Conservation (phyloP, 2,113 vertebrate genomes). For the Periophthalmus modestus region DNA sequence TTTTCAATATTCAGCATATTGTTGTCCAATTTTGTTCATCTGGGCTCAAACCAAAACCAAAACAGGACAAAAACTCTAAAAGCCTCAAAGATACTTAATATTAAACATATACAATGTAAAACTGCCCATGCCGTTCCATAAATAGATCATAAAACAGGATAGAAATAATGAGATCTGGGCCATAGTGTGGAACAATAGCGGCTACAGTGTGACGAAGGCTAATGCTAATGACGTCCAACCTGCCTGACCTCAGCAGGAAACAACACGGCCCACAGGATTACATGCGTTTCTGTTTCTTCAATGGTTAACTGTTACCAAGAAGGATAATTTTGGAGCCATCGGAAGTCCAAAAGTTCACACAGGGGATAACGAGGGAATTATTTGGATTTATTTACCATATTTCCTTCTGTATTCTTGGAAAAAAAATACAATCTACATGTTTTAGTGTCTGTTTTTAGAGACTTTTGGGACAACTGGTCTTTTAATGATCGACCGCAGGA, state of each 20-base stretch:
- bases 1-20: too few species aligned
- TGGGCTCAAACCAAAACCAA: too few species aligned
- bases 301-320: conserved; percentile 17
- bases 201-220: conserved; percentile 1
- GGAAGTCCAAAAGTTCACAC: conserved; percentile 24
- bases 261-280: not conserved
- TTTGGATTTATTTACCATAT: conserved; percentile 49
- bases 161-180: not conserved
- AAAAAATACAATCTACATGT: conserved; percentile 75
- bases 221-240: conserved; percentile 4
- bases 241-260: conserved; percentile 5
- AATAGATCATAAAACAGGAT: not conserved
- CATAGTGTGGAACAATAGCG: not conserved
- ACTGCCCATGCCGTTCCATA: not conserved
- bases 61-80: not conserved
- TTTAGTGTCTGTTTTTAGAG: conserved; percentile 75
- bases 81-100: not conserved
- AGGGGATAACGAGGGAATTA: conserved; percentile 19
- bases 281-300: conserved; percentile 20
- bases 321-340: conserved; percentile 30
- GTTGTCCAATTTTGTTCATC: too few species aligned
- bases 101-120: not conserved
- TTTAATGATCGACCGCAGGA: conserved; percentile 83
- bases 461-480: conserved; percentile 82
- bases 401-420: conserved; percentile 82